These are phyloP conservation scores for Drosophila leonis DNA, from an alignment of 2,888 invertebrate genomes.

Conservation along the genomic window DNA sequence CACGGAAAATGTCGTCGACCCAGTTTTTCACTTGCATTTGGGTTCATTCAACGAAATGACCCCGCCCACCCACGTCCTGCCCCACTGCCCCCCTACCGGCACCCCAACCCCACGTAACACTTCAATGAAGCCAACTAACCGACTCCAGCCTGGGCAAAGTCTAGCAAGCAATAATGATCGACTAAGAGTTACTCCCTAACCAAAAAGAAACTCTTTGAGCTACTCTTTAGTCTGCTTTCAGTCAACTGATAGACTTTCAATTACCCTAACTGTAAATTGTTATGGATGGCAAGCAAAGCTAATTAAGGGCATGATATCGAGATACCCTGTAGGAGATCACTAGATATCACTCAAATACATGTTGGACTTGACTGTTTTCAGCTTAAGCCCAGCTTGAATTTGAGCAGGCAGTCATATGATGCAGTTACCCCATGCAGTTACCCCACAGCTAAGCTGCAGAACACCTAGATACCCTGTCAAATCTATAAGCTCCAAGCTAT, in stretches of 20 bases:
- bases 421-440: no score
- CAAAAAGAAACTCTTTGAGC: no score
- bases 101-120: slow-evolving; percentile 17
- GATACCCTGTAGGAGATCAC: neutral
- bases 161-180: neutral
- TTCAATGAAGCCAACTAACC: slow-evolving; percentile 64
- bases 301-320: neutral
- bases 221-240: neutral
- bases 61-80: slow-evolving; percentile 16
- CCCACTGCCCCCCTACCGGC: neutral
- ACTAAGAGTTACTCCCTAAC: neutral
- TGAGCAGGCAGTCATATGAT: no score
- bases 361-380: neutral
- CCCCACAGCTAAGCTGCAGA: no score
- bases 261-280: neutral
- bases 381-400: no score
- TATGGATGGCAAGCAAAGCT: neutral
- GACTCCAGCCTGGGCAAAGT: slow-evolving; percentile 24
- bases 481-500: no score
- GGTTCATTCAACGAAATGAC: slow-evolving; percentile 51
- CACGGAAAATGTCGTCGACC: slow-evolving; percentile 53
- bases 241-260: no score
- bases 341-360: neutral
- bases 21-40: slow-evolving; percentile 63
- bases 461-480: no score